phyloP scores from a whole-genome alignment of 2,797 vertebrate genomes.

The Lithobates pipiens region DNA sequence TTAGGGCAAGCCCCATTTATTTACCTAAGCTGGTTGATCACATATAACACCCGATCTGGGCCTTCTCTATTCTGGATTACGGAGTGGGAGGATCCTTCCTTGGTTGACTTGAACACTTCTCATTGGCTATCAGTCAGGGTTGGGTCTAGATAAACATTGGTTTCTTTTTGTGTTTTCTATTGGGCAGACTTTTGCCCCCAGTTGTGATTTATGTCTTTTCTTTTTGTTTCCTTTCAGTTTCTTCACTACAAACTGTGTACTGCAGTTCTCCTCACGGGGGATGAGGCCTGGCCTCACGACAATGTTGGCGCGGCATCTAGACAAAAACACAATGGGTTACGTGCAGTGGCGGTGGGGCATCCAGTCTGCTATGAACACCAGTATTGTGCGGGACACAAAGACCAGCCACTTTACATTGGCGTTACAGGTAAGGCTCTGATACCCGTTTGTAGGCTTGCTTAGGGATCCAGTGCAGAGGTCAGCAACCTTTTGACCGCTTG shows the following conservation, averaged over 20 bases:
- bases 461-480: no score
- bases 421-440: slow-evolving; percentile 81
- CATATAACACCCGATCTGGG: no score
- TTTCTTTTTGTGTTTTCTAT: not conserved
- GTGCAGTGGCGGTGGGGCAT: slow-evolving; percentile 96
- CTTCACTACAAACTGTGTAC: slow-evolving; percentile 88
- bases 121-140: no score
- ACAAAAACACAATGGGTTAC: slow-evolving; percentile 98
- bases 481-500: no score
- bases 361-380: slow-evolving; percentile 98
- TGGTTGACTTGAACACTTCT: no score
- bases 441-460: no score
- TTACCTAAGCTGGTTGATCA: no score
- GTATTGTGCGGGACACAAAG: slow-evolving; percentile 94
- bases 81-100: no score
- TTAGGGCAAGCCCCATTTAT: no score
- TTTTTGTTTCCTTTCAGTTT: slow-evolving; percentile 78
- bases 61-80: no score
- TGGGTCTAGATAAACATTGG: no score
- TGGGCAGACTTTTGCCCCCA: not conserved
- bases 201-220: not conserved
- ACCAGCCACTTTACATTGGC: slow-evolving; percentile 93
- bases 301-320: slow-evolving; percentile 91
- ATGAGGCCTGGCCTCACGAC: slow-evolving; percentile 90
- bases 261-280: slow-evolving; percentile 94